Evolutionary conservation across 1,140 invertebrate species (phyloP), one percentile per base, ranked within the genome.

Genomic region (Pomacea maculata): DNA sequence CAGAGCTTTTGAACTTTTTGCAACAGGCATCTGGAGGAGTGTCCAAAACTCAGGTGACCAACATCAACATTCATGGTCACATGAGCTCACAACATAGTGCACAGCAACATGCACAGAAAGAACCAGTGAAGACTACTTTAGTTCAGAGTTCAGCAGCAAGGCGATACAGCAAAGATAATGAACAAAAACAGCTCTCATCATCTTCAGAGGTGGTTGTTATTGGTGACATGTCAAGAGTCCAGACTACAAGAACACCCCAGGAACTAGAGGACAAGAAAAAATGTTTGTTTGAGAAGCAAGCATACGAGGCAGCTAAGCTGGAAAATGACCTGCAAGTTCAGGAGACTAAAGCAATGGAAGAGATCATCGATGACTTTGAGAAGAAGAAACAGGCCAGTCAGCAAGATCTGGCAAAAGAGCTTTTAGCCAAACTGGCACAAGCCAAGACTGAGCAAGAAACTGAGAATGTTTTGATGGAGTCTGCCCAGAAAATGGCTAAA

Each of bases 281-380:
- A 76, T 85, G 84, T 78, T 78, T 89, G 65, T 89, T 90, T 83
- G 88, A 90, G 82, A 89, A 88, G 80, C 88, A 90, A 79, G 89
- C 89, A n/a, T 89, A 89, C 57, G 89, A 90, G 75, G 88, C 88
- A 64, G 87, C 87, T 15, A 87, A 88, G 68, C 81, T 89, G n/a
- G 88, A 90, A 77, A 89, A 86, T 80, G 85, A 89, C 73, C 80
- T 91, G 15, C 86, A 86, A 73, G 83, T 80, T 54, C 80, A 85
- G 21, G 90, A 91, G 83, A 87, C 87, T 14, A 83, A 87, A 17
- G 72, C 78, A 8, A 86, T 89, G 29, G 88, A 89, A 75, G 85
- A 87, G 9, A 84, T 83, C 14, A 55, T 91, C 5, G 83, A 87
- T 63, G 87, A 88, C 17, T 85, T 82, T 81, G 88, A 89, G 70